phyloP scores from a whole-genome alignment of 1,140 invertebrate genomes.

The Phymorhynchus buccinoides region DNA sequence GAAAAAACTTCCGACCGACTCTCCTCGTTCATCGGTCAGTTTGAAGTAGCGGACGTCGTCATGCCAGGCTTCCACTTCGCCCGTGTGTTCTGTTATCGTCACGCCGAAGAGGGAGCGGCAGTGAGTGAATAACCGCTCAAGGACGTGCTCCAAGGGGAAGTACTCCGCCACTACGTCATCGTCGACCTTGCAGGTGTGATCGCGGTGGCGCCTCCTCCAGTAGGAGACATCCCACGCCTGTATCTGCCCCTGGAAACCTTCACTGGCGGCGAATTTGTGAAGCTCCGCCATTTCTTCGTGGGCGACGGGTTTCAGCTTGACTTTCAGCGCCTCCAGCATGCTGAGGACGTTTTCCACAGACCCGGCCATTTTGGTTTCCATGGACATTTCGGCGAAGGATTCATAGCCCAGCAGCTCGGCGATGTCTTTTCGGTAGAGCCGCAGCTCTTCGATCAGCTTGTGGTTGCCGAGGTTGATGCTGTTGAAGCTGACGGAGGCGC shows the following conservation, averaged over 20 bases:
- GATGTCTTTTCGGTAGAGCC: conserved; percentile 79
- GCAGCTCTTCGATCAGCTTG: conserved; percentile 85
- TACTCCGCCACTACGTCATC: conserved; percentile 84
- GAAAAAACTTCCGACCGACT: conserved; percentile 58
- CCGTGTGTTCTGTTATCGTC: conserved; percentile 77
- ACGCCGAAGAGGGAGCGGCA: conserved; percentile 86
- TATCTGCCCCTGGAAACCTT: conserved; percentile 82
- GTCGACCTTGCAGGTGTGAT: conserved; percentile 78
- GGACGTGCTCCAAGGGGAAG: conserved; percentile 86
- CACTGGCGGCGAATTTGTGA: conserved; percentile 83
- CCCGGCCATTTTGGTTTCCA: conserved; percentile 95
- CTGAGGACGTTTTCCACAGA: conserved; percentile 84
- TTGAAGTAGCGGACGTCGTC: conserved; percentile 89
- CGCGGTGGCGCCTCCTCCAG: conserved; percentile 82
- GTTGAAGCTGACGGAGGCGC: conserved; percentile 77
- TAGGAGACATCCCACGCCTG: conserved; percentile 90
- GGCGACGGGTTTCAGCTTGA: conserved; percentile 79
- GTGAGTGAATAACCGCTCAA: conserved; percentile 83
- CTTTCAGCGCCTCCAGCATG: conserved; percentile 78
- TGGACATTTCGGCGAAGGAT: conserved; percentile 87
- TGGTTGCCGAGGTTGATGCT: conserved; percentile 77
- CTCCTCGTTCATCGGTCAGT: conserved; percentile 81
- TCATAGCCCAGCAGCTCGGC: conserved; percentile 86
- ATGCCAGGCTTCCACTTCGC: conserved; percentile 83
- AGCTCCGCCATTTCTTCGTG: conserved; percentile 83